phyloP scores from a whole-genome alignment of 1,140 invertebrate genomes.

The Tyrophagus putrescentiae region DNA sequence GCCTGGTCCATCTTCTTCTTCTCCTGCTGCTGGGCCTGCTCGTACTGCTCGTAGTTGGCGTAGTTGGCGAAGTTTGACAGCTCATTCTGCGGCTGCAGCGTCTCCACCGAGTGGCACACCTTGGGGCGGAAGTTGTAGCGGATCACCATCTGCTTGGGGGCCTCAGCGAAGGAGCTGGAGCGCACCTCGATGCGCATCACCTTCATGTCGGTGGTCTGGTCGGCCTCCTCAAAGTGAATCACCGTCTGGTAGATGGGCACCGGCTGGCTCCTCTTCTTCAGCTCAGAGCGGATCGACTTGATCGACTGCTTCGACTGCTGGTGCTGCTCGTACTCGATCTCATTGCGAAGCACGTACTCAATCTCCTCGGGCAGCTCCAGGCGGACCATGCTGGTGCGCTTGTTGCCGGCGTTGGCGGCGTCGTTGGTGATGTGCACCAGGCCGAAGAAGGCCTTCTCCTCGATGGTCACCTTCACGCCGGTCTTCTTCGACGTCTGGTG shows the following conservation, averaged over 20 bases:
- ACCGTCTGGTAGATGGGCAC: background rate
- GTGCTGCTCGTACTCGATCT: conserved; percentile 14
- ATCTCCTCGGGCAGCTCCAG: conserved; percentile 11
- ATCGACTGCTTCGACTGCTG: background rate
- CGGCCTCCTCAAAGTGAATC: background rate
- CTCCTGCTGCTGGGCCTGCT: no score
- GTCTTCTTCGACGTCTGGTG: no score
- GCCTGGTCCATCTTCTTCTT: no score
- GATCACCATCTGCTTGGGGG: background rate
- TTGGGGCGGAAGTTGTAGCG: conserved; percentile 17
- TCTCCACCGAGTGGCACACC: background rate
- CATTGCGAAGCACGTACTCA: conserved; percentile 13
- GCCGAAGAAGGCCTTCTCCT: conserved; percentile 1
- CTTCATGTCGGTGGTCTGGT: background rate
- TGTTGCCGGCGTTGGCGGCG: background rate
- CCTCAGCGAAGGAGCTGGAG: background rate
- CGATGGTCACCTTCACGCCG: background rate
- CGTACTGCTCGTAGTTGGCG: no score
- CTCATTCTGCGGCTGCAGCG: background rate
- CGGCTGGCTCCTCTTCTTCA: background rate
- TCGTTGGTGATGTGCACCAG: conserved; percentile 11
- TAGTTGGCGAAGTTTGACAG: no score
- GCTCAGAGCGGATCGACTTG: conserved; percentile 12
- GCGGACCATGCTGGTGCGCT: conserved; percentile 1
- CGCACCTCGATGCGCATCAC: conserved; percentile 11